A percentile compares a stretch with the other conserved stretches of the same genome.
These are phyloP conservation scores for Strigamia transsilvanica DNA, from an alignment of 2,888 invertebrate genomes.

Conservation along the genomic window DNA sequence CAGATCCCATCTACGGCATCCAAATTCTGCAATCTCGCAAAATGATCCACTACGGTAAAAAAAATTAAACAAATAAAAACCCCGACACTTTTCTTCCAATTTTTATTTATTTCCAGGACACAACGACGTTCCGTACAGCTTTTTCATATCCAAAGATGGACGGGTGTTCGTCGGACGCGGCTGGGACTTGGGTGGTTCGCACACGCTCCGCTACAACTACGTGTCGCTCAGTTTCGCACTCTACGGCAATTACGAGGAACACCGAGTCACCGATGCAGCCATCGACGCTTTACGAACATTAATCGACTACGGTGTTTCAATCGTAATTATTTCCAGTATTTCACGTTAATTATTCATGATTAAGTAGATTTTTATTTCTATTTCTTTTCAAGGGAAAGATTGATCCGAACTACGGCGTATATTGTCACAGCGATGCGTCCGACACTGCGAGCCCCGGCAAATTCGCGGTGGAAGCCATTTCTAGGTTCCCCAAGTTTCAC, in stretches of 20 bases:
- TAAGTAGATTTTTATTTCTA: not conserved
- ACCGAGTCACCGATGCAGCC: not conserved
- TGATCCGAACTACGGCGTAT: conserved; percentile 5
- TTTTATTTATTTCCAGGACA: conserved; percentile 22
- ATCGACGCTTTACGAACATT: not conserved
- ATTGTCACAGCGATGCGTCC: conserved; percentile 6
- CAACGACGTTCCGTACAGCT: conserved; percentile 27
- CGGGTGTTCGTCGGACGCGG: conserved; percentile 23
- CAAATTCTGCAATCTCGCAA: not conserved
- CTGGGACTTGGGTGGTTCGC: conserved; percentile 44
- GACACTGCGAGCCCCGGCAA: not conserved
- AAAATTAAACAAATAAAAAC: not conserved
- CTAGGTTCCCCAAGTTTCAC: not conserved
- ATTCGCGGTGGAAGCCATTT: not conserved
- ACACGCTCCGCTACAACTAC: conserved; percentile 14
- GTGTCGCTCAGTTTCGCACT: conserved; percentile 17
- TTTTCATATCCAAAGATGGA: conserved; percentile 23
- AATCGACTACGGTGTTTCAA: conserved; percentile 11
- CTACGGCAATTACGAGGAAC: conserved; percentile 15
- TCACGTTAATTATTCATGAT: not conserved
- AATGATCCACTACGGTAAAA: not conserved
- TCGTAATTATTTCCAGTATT: not conserved
- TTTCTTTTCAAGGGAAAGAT: conserved; percentile 18
- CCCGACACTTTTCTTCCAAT: not conserved
- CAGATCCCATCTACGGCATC: not conserved